Conservation (phyloP, 2,888 invertebrate genomes). For the Archips crataeganus region DNA sequence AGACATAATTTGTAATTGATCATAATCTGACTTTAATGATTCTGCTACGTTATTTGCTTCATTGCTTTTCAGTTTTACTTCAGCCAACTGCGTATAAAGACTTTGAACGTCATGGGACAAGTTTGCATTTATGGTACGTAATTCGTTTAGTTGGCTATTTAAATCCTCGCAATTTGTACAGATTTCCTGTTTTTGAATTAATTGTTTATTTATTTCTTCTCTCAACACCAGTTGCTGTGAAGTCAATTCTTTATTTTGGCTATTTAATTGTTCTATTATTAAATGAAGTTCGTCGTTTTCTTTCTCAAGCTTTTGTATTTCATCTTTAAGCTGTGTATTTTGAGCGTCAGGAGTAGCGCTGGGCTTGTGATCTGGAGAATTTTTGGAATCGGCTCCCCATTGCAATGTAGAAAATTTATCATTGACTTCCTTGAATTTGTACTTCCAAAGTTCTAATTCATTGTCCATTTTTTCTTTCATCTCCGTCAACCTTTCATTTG, state of each 20-base stretch:
- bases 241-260: conserved; percentile 65
- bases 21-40: conserved; percentile 52
- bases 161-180: conserved; percentile 59
- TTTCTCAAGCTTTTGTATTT: conserved; percentile 73
- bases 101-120: conserved; percentile 49
- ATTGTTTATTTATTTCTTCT: conserved; percentile 66
- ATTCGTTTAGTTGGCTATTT: conserved; percentile 57
- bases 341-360: conserved; percentile 42
- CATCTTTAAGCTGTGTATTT: conserved; percentile 57
- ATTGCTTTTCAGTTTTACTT: conserved; percentile 53
- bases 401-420: conserved; percentile 86
- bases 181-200: conserved; percentile 52
- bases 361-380: conserved; percentile 53
- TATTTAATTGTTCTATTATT: conserved; percentile 66
- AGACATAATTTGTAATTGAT: conserved; percentile 57
- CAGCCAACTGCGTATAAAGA: conserved; percentile 42
- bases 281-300: conserved; percentile 78
- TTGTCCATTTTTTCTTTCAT: conserved; percentile 93
- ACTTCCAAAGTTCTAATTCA: conserved; percentile 90
- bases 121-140: conserved; percentile 55
- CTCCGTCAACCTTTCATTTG: conserved; percentile 92
- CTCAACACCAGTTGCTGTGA: conserved; percentile 58
- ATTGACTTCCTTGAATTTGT: conserved; percentile 89
- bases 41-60: conserved; percentile 55
- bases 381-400: conserved; percentile 65